Conservation (phyloP, 2,113 vertebrate species). For the Romanogobio albipinnatus region DNA sequence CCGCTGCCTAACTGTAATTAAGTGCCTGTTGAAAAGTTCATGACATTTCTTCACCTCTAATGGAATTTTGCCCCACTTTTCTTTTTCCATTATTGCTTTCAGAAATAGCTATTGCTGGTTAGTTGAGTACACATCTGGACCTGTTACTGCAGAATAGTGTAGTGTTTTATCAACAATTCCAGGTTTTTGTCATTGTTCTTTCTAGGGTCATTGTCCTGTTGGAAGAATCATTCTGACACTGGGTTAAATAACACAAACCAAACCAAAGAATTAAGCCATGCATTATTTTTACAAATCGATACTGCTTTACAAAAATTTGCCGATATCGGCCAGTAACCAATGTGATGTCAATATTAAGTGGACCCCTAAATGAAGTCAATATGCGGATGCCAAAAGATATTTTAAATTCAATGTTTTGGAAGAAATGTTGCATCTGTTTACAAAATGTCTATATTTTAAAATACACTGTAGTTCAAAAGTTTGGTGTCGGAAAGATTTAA, state of each 20-base stretch:
- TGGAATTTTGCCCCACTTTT: neutral
- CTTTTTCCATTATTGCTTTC: neutral
- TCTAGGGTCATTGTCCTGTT: neutral
- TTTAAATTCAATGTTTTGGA: neutral
- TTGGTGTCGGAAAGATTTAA: no score
- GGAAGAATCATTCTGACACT: neutral
- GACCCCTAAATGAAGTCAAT: neutral
- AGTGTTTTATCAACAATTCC: neutral
- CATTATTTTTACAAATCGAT: neutral
- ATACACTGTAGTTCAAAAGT: no score
- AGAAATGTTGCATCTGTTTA: no score
- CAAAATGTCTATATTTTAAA: no score
- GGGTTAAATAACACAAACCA: neutral
- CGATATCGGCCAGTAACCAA: no score
- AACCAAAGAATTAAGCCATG: neutral
- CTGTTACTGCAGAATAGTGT: neutral
- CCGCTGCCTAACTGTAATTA: no score
- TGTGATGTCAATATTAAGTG: no score
- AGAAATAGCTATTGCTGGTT: neutral
- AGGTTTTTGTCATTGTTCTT: neutral
- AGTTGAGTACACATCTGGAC: neutral
- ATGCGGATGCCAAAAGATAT: neutral
- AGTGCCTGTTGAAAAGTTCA: no score
- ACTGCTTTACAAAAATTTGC: neutral
- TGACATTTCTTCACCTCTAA: neutral